phyloP scores from a whole-genome alignment of 2,888 invertebrate species.

The Aromia moschata region DNA sequence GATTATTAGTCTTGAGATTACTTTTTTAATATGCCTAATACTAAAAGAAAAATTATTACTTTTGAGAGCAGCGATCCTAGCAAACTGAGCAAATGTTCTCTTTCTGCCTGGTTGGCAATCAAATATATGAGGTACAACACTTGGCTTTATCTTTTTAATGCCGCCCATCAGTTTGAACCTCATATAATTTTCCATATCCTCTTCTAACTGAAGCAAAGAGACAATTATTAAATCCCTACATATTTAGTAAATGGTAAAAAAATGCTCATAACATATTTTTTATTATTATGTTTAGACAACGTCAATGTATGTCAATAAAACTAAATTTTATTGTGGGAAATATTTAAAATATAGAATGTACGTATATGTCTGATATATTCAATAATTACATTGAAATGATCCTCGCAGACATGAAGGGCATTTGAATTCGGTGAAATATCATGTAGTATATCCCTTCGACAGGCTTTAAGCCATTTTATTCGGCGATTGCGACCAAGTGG shows the following conservation, averaged over 20 bases:
- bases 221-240: too few relatives aligned
- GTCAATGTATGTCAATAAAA: neutral
- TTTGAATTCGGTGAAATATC: too few relatives aligned
- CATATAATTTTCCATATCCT: constrained; percentile 18
- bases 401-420: constrained; percentile 8
- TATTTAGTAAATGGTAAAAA: neutral
- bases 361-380: neutral
- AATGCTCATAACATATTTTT: neutral
- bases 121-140: constrained; percentile 34
- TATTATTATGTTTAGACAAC: neutral
- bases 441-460: constrained; percentile 10
- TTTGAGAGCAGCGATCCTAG: too few relatives aligned
- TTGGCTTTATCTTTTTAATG: constrained; percentile 30
- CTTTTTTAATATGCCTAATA: too few relatives aligned
- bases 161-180: constrained; percentile 39
- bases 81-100: neutral
- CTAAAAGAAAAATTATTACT: too few relatives aligned
- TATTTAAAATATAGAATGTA: neutral
- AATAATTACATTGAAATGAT: constrained; percentile 6
- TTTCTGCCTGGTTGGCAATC: constrained; percentile 5
- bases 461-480: constrained; percentile 21
- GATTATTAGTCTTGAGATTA: too few relatives aligned
- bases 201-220: constrained; percentile 7
- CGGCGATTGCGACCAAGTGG: constrained; percentile 20
- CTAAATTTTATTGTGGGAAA: neutral